A percentile compares a stretch with the other conserved stretches of the same genome.
phyloP scores from a whole-genome alignment of 2,888 invertebrate genomes.

The Operophtera brumata region DNA sequence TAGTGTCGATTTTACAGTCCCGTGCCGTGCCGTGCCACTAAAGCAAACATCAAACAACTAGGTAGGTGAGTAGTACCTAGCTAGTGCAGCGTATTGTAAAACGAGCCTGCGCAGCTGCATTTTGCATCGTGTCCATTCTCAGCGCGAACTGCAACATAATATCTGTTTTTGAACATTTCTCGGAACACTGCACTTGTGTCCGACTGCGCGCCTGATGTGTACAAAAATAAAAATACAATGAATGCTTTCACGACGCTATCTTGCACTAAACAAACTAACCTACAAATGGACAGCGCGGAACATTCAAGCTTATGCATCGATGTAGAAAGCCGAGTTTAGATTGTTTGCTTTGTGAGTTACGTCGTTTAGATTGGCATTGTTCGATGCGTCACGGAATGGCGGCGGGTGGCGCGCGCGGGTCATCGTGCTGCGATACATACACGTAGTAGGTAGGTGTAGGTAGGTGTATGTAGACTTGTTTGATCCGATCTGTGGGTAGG shows the following conservation, averaged over 20 bases:
- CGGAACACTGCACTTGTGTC: constrained; percentile 69
- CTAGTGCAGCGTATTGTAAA: constrained; percentile 6
- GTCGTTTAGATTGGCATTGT: constrained; percentile 44
- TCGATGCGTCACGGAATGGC: constrained; percentile 68
- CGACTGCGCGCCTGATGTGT: constrained; percentile 41
- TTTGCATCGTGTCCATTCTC: constrained; percentile 43
- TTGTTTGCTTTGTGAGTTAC: constrained; percentile 36
- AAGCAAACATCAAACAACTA: constrained; percentile 22
- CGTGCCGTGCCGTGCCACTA: constrained; percentile 1
- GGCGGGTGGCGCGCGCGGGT: constrained; percentile 62
- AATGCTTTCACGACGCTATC: constrained; percentile 64
- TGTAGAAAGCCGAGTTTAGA: constrained; percentile 39
- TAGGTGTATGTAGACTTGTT: constrained; percentile 50
- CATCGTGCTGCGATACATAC: constrained; percentile 65
- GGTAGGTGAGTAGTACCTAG: too few species aligned
- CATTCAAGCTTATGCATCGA: constrained; percentile 30
- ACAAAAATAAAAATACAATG: constrained; percentile 70
- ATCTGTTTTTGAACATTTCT: constrained; percentile 63
- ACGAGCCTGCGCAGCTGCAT: constrained; percentile 45
- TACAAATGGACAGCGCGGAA: constrained; percentile 30
- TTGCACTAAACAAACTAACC: constrained; percentile 42
- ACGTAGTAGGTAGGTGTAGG: constrained; percentile 40
- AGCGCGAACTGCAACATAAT: constrained; percentile 35
- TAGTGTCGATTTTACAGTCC: not conserved
- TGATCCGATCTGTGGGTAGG: constrained; percentile 53